phyloP scores from a whole-genome alignment of 1,140 invertebrate species.

The Thaumetopoea pityocampa region DNA sequence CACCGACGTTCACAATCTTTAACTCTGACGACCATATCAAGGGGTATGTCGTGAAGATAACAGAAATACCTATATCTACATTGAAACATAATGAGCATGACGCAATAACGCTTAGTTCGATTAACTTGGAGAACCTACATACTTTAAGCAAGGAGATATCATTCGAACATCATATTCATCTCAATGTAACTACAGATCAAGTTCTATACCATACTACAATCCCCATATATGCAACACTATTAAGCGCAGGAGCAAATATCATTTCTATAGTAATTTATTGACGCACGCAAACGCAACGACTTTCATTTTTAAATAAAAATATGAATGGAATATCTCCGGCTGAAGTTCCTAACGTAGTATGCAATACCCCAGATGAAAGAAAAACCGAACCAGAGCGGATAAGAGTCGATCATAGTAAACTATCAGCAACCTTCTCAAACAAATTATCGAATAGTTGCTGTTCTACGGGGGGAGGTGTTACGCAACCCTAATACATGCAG shows the following conservation, averaged over 20 bases:
- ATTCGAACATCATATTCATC: not conserved
- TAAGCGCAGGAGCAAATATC: no score
- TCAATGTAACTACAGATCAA: not conserved
- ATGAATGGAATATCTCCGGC: slow-evolving; percentile 12
- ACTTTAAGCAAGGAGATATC: slow-evolving; percentile 9
- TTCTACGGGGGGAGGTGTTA: slow-evolving; percentile 23
- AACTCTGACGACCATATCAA: slow-evolving; percentile 16
- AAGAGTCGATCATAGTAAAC: not conserved
- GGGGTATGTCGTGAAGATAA: slow-evolving; percentile 18
- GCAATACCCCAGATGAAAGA: not conserved
- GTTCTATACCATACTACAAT: not conserved
- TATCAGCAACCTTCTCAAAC: slow-evolving; percentile 3
- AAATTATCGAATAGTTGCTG: slow-evolving; percentile 4
- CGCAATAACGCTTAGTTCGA: slow-evolving; percentile 7
- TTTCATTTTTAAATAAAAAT: no score
- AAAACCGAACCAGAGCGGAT: not conserved
- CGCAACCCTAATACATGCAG: no score
- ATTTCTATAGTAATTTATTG: no score
- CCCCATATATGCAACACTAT: no score
- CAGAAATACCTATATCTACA: not conserved
- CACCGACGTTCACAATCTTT: slow-evolving; percentile 13
- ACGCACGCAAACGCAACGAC: no score
- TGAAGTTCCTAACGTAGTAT: not conserved
- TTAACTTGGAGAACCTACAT: slow-evolving; percentile 16
- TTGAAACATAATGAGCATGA: not conserved